Evolutionary conservation across 2,888 invertebrate species (phyloP).

Genomic region (Plagiodera versicolora): DNA sequence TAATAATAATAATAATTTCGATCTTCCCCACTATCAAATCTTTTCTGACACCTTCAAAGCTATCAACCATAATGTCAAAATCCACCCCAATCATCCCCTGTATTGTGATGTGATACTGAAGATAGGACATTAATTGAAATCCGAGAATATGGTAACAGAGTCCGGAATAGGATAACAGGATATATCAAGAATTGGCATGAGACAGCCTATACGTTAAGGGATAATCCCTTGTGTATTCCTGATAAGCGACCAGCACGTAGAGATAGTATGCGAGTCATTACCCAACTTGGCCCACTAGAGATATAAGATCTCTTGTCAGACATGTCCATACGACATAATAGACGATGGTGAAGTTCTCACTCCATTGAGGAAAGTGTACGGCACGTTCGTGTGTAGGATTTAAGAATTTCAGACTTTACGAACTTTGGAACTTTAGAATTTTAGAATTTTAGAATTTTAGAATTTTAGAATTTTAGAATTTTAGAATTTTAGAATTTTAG

Average conservation of each 20-base stretch:
- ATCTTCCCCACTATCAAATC: too few relatives aligned
- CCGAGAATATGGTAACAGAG: conserved; percentile 27
- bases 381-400: not conserved
- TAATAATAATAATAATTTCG: too few relatives aligned
- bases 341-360: not conserved
- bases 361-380: too few relatives aligned
- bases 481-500: too few relatives aligned
- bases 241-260: conserved; percentile 45
- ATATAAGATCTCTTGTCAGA: not conserved
- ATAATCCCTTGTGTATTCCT: conserved; percentile 54
- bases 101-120: not conserved
- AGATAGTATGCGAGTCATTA: conserved; percentile 17
- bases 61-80: too few relatives aligned
- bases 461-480: too few relatives aligned
- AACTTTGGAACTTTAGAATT: too few relatives aligned
- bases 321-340: not conserved
- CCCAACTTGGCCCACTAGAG: not conserved
- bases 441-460: too few relatives aligned
- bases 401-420: too few relatives aligned
- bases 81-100: not conserved
- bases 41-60: too few relatives aligned
- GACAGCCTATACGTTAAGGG: conserved; percentile 53
- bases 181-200: conserved; percentile 49
- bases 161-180: conserved; percentile 29
- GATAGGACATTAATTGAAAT: conserved; percentile 34